Conservation (phyloP, 37 sponge, comb jelly and placozoan genomes). For the Bolinopsis microptera region DNA sequence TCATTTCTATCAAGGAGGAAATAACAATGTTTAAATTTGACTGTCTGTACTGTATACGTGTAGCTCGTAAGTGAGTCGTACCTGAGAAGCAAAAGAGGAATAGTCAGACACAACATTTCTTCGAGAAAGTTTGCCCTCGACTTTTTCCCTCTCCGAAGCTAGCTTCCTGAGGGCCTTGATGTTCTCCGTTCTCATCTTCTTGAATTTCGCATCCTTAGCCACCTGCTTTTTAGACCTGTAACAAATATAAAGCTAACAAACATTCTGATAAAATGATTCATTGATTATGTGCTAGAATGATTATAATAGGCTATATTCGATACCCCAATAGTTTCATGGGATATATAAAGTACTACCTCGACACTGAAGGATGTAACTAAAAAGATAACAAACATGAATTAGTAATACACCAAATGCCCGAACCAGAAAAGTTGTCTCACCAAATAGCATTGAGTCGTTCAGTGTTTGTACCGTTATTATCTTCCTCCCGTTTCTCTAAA, state of each 20-base stretch:
- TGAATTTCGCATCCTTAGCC: constrained; percentile 76
- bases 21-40: too few relatives aligned
- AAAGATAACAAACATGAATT: too few relatives aligned
- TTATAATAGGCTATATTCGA: background rate
- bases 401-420: too few relatives aligned
- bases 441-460: constrained; percentile 86
- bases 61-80: too few relatives aligned
- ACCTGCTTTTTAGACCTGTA: constrained; percentile 81
- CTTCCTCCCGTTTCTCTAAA: constrained; percentile 77
- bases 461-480: constrained; percentile 76
- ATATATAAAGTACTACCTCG: too few relatives aligned
- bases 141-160: constrained; percentile 73
- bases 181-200: constrained; percentile 80
- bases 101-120: constrained; percentile 84
- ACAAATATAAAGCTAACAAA: too few relatives aligned
- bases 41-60: too few relatives aligned
- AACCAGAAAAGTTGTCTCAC: constrained; percentile 70
- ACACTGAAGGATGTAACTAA: too few relatives aligned
- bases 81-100: constrained; percentile 81
- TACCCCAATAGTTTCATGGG: too few relatives aligned
- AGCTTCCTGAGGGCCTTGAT: constrained; percentile 92
- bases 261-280: background rate
- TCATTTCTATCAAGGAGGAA: too few relatives aligned
- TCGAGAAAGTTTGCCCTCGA: constrained; percentile 78
- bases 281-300: background rate